These are phyloP conservation scores for Suillia variegata DNA, from an alignment of 2,888 invertebrate genomes.

Conservation along the genomic window DNA sequence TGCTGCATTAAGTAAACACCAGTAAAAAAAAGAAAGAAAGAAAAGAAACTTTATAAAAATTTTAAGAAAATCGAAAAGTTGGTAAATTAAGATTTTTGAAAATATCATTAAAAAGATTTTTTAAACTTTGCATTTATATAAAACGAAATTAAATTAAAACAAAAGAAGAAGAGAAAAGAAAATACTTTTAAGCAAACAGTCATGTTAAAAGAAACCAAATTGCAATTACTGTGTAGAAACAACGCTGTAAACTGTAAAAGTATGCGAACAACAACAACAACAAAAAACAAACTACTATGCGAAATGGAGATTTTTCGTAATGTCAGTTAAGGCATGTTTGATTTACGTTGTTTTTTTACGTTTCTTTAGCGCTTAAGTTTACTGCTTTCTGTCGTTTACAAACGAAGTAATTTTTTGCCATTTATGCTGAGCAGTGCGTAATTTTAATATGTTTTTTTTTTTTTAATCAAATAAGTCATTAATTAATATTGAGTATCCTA, in stretches of 20 bases:
- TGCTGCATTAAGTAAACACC: slow-evolving; percentile 16
- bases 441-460: background rate
- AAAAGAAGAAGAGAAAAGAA: slow-evolving; percentile 8
- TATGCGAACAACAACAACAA: background rate
- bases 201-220: background rate
- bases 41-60: slow-evolving; percentile 22
- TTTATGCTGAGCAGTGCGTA: background rate
- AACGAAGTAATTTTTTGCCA: slow-evolving; percentile 8
- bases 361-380: background rate
- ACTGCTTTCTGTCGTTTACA: slow-evolving; percentile 9
- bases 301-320: background rate
- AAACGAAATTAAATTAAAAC: background rate
- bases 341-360: background rate
- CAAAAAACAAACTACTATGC: background rate
- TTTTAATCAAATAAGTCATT: slow-evolving; percentile 12
- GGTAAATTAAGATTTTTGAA: background rate
- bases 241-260: too few relatives aligned
- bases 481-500: slow-evolving; percentile 23
- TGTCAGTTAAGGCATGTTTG: too few relatives aligned
- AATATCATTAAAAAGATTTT: background rate
- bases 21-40: slow-evolving; percentile 15
- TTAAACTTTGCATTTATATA: slow-evolving; percentile 26
- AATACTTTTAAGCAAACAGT: background rate
- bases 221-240: background rate
- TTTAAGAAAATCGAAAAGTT: background rate